Percentiles rank a stretch among this genome's conserved stretches.
phyloP scores from a whole-genome alignment of 1,140 invertebrate species.

The Bombus difficillimus region DNA sequence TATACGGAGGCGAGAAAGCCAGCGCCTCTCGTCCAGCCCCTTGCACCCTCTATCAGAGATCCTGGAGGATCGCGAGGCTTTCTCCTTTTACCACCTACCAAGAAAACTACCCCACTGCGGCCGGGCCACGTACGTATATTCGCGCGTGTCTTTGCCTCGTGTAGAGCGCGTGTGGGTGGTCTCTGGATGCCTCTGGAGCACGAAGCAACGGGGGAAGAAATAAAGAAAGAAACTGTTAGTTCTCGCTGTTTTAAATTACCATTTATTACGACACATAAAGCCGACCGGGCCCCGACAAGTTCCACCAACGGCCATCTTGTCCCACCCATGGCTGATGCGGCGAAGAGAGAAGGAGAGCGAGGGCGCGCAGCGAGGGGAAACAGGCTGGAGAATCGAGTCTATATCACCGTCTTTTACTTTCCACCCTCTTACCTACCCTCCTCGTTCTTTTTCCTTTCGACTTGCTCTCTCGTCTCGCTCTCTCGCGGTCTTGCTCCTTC shows the following conservation, averaged over 20 bases:
- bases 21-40: slow-evolving; percentile 54
- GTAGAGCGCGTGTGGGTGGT: slow-evolving; percentile 10
- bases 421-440: slow-evolving; percentile 23
- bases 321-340: slow-evolving; percentile 59
- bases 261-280: slow-evolving; percentile 83
- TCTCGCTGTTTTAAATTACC: slow-evolving; percentile 84
- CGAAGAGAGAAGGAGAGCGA: slow-evolving; percentile 14
- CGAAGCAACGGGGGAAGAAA: slow-evolving; percentile 73
- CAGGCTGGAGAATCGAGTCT: slow-evolving; percentile 56
- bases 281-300: slow-evolving; percentile 70
- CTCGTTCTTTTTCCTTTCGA: slow-evolving; percentile 9
- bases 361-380: slow-evolving; percentile 21
- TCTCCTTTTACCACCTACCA: slow-evolving; percentile 56
- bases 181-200: slow-evolving; percentile 50
- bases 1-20: slow-evolving; percentile 61
- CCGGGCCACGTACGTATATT: neutral
- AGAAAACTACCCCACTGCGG: slow-evolving; percentile 58
- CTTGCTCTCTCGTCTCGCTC: slow-evolving; percentile 16
- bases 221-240: slow-evolving; percentile 83
- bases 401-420: slow-evolving; percentile 68
- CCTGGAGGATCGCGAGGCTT: neutral
- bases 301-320: slow-evolving; percentile 81
- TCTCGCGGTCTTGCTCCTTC: slow-evolving; percentile 15
- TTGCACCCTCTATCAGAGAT: slow-evolving; percentile 29
- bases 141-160: no score